phyloP scores from a whole-genome alignment of 2,797 vertebrate genomes.

The Perodicticus potto region DNA sequence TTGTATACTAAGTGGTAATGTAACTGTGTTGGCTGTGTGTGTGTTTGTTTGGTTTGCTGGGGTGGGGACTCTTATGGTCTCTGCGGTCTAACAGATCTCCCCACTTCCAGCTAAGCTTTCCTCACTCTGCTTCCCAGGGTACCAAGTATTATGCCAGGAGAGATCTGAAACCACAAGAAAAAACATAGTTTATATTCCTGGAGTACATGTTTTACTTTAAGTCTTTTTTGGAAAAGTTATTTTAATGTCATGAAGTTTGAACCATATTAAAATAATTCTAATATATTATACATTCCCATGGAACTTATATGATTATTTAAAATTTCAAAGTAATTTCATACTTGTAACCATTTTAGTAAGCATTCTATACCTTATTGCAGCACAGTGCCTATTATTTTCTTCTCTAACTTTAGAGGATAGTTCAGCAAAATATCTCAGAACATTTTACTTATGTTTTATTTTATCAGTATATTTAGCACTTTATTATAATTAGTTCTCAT shows the following conservation, averaged over 20 bases:
- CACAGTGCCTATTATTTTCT: neutral
- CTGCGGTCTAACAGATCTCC: accelerated
- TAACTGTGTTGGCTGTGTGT: neutral
- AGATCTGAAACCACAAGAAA: neutral
- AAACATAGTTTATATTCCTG: neutral
- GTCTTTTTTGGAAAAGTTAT: neutral
- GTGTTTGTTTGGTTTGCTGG: neutral
- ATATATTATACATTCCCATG: neutral
- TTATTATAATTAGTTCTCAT: neutral
- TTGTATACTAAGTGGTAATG: neutral
- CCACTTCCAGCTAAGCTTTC: neutral
- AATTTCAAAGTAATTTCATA: neutral
- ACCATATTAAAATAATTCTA: neutral
- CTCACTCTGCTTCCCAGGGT: neutral
- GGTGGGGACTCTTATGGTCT: neutral
- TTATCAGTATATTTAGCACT: conserved; percentile 11
- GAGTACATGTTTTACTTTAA: neutral
- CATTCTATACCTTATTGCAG: neutral
- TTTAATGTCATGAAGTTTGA: conserved; percentile 1
- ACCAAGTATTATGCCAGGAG: neutral
- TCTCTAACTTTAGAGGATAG: neutral
- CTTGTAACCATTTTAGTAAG: neutral
- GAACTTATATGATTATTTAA: neutral
- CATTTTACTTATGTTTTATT: neutral
- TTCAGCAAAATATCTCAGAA: neutral